Evolutionary conservation across 2,113 vertebrate species (phyloP).

Genomic region (Sclerurus mexicanus): DNA sequence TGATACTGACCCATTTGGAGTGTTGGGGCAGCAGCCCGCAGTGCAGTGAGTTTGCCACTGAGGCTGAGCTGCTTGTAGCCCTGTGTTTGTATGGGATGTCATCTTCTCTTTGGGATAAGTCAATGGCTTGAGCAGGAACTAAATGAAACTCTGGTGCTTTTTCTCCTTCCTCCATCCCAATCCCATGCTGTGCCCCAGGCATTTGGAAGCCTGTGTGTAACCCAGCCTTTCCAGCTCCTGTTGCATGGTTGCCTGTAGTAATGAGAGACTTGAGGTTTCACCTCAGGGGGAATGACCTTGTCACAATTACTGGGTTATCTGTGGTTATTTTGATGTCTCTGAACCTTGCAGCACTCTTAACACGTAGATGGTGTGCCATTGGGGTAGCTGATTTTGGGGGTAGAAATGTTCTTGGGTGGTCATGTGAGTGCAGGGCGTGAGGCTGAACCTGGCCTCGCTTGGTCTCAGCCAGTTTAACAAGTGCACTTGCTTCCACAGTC

Average conservation of each 20-base stretch:
- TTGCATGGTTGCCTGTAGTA: accelerated
- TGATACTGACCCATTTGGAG: accelerated
- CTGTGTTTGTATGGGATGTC: not conserved
- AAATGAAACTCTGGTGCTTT: accelerated
- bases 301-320: not conserved
- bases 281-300: not conserved
- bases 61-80: not conserved
- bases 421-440: not conserved
- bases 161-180: not conserved
- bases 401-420: not conserved
- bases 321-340: not conserved
- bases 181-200: not conserved
- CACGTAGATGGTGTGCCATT: not conserved
- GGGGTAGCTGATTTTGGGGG: not conserved
- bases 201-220: not conserved
- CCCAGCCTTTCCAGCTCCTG: not conserved
- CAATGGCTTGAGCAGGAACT: not conserved
- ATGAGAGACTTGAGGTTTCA: not conserved
- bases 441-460: not conserved
- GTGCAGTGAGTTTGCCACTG: not conserved
- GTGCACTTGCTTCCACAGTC: not conserved
- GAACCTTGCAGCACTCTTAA: not conserved
- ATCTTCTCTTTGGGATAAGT: not conserved
- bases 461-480: not conserved
- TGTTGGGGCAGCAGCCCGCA: not conserved